phyloP scores from a whole-genome alignment of 2,113 vertebrate genomes.

The Prolemur simus region DNA sequence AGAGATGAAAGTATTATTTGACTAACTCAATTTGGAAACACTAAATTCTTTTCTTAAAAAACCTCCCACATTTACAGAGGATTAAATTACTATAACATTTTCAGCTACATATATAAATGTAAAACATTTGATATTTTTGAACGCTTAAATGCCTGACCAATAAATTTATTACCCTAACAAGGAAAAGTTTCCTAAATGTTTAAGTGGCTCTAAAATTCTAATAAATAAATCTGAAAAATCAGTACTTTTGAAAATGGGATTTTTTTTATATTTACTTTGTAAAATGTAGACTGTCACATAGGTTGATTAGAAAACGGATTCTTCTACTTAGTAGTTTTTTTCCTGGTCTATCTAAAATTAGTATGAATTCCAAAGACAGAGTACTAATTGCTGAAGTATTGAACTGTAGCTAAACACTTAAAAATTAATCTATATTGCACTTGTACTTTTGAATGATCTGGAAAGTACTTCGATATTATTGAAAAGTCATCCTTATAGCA shows the following conservation, averaged over 20 bases:
- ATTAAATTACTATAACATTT: neutral
- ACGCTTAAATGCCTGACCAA: neutral
- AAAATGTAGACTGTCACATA: neutral
- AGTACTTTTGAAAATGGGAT: neutral
- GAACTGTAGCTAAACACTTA: neutral
- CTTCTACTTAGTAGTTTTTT: neutral
- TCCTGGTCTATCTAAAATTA: neutral
- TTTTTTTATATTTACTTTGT: neutral
- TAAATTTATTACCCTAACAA: neutral
- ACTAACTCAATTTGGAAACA: neutral
- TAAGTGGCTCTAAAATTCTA: neutral
- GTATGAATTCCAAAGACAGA: neutral
- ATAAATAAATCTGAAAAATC: constrained; percentile 1
- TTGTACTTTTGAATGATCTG: neutral
- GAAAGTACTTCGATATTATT: neutral
- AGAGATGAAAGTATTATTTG: neutral
- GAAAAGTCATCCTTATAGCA: neutral
- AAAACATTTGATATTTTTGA: neutral
- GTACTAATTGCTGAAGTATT: neutral
- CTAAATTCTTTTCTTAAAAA: neutral
- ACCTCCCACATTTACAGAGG: neutral
- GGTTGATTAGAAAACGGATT: neutral
- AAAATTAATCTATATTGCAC: neutral
- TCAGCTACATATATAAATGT: neutral
- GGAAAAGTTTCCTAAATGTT: neutral